Evolutionary conservation across 2,113 vertebrate species (phyloP).

Genomic region (Tragulus kanchil): DNA sequence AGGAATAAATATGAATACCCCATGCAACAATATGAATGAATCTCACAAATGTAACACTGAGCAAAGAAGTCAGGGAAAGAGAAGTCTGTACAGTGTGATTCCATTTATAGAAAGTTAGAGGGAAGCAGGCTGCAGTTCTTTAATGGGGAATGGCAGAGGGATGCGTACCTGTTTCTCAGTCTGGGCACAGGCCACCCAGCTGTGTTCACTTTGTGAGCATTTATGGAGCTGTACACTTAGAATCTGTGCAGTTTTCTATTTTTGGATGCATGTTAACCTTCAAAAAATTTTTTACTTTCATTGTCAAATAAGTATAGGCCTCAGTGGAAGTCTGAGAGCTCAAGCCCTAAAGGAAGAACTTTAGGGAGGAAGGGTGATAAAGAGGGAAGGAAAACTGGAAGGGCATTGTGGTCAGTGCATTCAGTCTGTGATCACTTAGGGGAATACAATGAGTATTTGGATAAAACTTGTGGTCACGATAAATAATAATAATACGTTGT

Average conservation of each 20-base stretch:
- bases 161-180: not conserved
- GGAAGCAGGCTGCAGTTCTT: not conserved
- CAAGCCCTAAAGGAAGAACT: not conserved
- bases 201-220: not conserved
- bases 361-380: not conserved
- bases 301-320: not conserved
- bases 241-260: not conserved
- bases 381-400: not conserved
- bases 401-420: not conserved
- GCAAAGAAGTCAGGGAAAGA: not conserved
- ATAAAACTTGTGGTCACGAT: not conserved
- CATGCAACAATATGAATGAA: not conserved
- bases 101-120: not conserved
- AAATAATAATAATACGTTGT: not conserved
- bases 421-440: not conserved
- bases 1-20: not conserved
- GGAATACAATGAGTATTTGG: not conserved
- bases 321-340: not conserved
- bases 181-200: not conserved
- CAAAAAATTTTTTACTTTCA: not conserved
- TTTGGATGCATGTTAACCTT: not conserved
- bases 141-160: not conserved
- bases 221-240: not conserved
- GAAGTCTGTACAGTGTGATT: not conserved
- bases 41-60: not conserved